Evolutionary conservation across 2,797 vertebrate species (phyloP), one percentile per base, ranked within the genome.

Genomic region (Tenualosa thibaudeaui): DNA sequence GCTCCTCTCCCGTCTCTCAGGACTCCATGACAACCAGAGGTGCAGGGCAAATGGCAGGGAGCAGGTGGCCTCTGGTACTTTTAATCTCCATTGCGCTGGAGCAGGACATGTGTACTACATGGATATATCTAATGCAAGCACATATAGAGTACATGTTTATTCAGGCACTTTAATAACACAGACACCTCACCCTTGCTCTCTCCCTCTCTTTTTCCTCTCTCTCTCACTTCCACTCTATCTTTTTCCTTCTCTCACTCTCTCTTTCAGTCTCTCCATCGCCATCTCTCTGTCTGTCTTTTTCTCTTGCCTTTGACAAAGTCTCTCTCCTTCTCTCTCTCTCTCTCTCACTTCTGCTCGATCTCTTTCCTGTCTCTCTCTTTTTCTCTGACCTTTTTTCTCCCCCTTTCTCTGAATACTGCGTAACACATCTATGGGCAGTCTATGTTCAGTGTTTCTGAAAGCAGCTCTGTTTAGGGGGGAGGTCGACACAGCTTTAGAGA

Each of bases 361-460:
- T n/a, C n/a, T n/a, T n/a, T n/a, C 43, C 6, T 46, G n/a, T 46
- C 65, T 71, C 3, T 40, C 65, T 37, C 65, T 71, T 26, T 71
- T 9, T 58, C 54, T 58, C 17, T 58, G 0, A 10, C 10, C 5
- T 19, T 71, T 37, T 40, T 15, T 6, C 1, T 6, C 31, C 12
- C 15, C 17, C 68, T 75, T 1, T 75, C 68, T 40, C 31, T 15
- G 37, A 75, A 75, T 37, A 22, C 37, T 78, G 71, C 40, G 15
- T 78, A 15, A 46, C 71, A 46, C 71, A 46, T 15, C 37, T 40
- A 78, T 78, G 37, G 13, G 26, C 71, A 78, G 87, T 88, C 90
- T 87, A 84, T 89, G 78, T 84, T 90, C 62, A 87, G 78, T 86
- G 82, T 83, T 89, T 90, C 51, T 88, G 89, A 90, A 88, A 85